Base-by-base conservation (phyloP, 2,113 vertebrate genomes). In the Mesoclemmys tuberculata region DNA sequence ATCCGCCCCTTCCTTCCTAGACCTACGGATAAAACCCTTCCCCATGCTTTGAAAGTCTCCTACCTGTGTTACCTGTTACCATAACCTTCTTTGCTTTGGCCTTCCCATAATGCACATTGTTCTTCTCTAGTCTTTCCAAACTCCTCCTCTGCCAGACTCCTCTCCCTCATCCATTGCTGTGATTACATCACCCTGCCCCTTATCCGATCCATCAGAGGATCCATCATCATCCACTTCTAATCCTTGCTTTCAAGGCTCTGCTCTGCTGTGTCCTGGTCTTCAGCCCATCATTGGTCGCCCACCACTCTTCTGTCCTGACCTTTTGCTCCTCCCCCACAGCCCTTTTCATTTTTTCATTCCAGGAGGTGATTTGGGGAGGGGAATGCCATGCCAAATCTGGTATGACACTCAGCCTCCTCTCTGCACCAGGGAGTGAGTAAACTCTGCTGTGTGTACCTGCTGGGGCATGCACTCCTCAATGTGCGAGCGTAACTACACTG, bases 1-100 rank as follows among this genome's bases (percentile, higher is more conserved):
- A 19, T 24, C 18, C 19, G 6, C 88, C 90, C 52, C 85, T 86
- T 88, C 83, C 41, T 89, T 91, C 95, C 74, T 88, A 95, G 49
- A 44, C 31, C 77, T 92, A 49, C 29, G 95, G 91, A 31, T 81
- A 91, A 46, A 94, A 90, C 8, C 13, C 49, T 29, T 31, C 83
- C 92, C 95, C 83, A 54, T 90, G 35, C 74, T 91, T 89, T 16
- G 44, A 95, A 93, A 46, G 46, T 46, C 46, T 46, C 46, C 46
- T 46, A 46, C 46, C 46, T 46, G 46, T 46, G 46, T 46, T 46
- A 8, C 46, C 46, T 6, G 46, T 46, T 46, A 46, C 46, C 46
- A 46, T 46, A 46, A 46, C 8, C 46, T 46, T 46, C 46, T 46
- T 46, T 46, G 46, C 46, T 46, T 46, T 46, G 46, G 46, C 46